Evolutionary conservation across 2,888 invertebrate genomes (phyloP).

Genomic region (Gonocerus acuteangulatus): DNA sequence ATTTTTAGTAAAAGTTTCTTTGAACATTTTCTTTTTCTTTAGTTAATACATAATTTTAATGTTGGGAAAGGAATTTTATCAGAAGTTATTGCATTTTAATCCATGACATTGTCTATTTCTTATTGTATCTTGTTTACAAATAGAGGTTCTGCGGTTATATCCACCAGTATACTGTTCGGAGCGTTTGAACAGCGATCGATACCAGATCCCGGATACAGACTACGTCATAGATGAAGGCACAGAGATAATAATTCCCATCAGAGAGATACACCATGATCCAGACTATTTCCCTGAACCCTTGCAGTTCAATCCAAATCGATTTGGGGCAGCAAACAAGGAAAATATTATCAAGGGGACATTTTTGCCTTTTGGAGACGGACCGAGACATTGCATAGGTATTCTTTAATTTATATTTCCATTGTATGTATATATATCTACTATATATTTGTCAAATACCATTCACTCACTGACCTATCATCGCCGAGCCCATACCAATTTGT

Average conservation of each 20-base stretch:
- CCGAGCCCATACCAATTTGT: too few relatives aligned
- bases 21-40: too few relatives aligned
- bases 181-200: conserved; percentile 35
- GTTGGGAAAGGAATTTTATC: too few relatives aligned
- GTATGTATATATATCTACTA: too few relatives aligned
- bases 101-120: too few relatives aligned
- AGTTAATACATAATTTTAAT: too few relatives aligned
- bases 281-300: conserved; percentile 30
- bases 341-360: conserved; percentile 30
- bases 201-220: conserved; percentile 36
- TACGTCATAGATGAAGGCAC: conserved; percentile 24
- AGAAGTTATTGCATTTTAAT: too few relatives aligned
- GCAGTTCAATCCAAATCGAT: conserved; percentile 33
- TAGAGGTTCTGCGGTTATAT: conserved; percentile 33
- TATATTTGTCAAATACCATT: too few relatives aligned
- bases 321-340: conserved; percentile 23
- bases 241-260: conserved; percentile 25
- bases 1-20: too few relatives aligned
- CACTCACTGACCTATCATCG: too few relatives aligned
- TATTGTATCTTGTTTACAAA: too few relatives aligned
- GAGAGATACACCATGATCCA: conserved; percentile 33
- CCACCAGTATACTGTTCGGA: conserved; percentile 31
- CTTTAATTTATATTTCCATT: neutral
- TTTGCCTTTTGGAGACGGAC: conserved; percentile 36
- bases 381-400: conserved; percentile 35